Evolutionary conservation across 2,797 vertebrate genomes (phyloP), one percentile per base, ranked within the genome.

Genomic region (Pangasius mekongensis): DNA sequence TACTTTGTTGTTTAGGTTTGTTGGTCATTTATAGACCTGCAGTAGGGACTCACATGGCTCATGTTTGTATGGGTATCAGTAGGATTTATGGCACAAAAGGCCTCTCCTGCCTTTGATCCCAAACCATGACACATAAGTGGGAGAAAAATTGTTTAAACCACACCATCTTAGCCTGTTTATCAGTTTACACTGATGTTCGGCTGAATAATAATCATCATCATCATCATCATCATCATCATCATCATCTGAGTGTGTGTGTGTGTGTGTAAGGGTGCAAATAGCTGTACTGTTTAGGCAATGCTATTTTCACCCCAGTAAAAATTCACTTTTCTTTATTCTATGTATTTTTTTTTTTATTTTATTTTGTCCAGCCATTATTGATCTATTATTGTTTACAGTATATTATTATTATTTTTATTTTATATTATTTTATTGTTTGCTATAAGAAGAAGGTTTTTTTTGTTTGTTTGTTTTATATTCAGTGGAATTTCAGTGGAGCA

Each of bases 31-130:
- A 94, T 49, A 66, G 88, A 56, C 66, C 87, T 85, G 87, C 90
- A 80, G 90, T 82, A 82, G 52, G 86, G 89, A 91, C 93, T 92
- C 93, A 92, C 73, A 89, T 90, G 91, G 94, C 93, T 95, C 93
- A 91, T 92, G 93, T 95, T 95, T 95, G 93, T 94, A 93, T 94
- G 92, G 87, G 89, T 93, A 92, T 93, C 94, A 94, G 93, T 89
- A 93, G 93, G 94, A 95, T 95, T 95, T 95, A 94, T 87, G 76
- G 91, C 92, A 93, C 92, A 94, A 95, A 91, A 91, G 90, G 91
- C 91, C 88, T 71, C 73, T 85, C 16, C 86, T 85, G 8, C 30
- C 92, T 94, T 94, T 94, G 93, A 95, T 94, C 93, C 88, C 20
- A 64, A 86, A 89, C 86, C 89, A 93, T 91, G 90, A 94, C 93